Evolutionary conservation across 1,140 invertebrate genomes (phyloP), one percentile per base, ranked within the genome.

Genomic region (Leptinotarsa texana): DNA sequence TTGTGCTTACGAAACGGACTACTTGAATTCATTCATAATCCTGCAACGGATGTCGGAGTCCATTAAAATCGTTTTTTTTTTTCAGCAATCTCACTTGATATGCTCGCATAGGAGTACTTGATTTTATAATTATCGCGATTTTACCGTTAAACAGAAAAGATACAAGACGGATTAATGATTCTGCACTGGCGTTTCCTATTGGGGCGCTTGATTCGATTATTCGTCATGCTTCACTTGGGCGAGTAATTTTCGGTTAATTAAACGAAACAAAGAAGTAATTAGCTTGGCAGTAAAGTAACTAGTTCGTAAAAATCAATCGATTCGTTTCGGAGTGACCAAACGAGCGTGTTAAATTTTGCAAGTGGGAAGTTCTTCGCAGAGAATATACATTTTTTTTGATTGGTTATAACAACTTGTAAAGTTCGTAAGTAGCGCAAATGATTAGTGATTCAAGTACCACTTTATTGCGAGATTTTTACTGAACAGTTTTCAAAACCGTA

Each of bases 121-220:
- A 57, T 57, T 57, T 57, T n/a, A 57, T 57, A 57, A 57, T 57
- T 57, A 57, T 57, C 51, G 51, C 51, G 51, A 57, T n/a, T 57
- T 57, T 57, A 57, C 51, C 51, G 51, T 57, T 57, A 57, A 57
- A 17, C 51, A 57, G 51, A 57, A 57, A 57, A 57, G 51, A 57
- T 57, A 57, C 51, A 57, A 57, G 51, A 57, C 15, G 51, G n/a
- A 15, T 57, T 57, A 57, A 57, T 57, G 51, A 57, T 15, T 57
- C 33, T 57, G 51, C 51, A 18, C 51, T 57, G 51, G n/a, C n/a
- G 51, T 57, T 57, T 57, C n/a, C 51, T 57, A 57, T 57, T n/a
- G 51, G 51, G 51, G 51, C 51, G 33, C n/a, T 57, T 18, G 51
- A 57, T 17, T 57, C 51, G 51, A 57, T 57, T 57, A 57, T 57